Base-by-base conservation (phyloP, 2,888 invertebrate genomes). In the Hirtodrosophila duncani region DNA sequence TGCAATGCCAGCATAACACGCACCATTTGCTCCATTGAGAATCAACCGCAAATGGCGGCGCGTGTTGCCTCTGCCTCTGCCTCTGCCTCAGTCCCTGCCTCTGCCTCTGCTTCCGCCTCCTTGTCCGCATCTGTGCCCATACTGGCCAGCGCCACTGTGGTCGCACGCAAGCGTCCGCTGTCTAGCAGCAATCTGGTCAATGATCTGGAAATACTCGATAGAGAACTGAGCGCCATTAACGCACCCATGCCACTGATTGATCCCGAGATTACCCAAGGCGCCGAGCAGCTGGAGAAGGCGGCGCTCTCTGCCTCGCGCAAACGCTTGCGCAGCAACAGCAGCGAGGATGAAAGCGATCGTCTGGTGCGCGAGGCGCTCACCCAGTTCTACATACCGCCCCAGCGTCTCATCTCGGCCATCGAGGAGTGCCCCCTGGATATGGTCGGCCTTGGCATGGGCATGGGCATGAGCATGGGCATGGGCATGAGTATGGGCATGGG, bases 371-470 rank as follows among this genome's bases (percentile, higher is more conserved):
- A 91, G 71, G 91, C 92, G 3, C 88, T 92, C 52, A 91, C 91
- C 51, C 92, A 92, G 77, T 92, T 92, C 79, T 92, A 92, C 82
- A 90, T 92, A 56, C 91, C 92, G 7, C 91, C 92, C 1, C 92
- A 92, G 17, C 88, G 91, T 45, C 88, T 92, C 80, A 88, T 92
- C 52, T 91, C 92, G 18, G 90, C 90, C 51, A 91, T 92, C 52
- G 91, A 92, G 81, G 91, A 91, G 59, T 91, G 90, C 57, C 87
- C 86, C 0, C 51, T 87, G 57, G 86, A 77, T 44, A 81, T 80
- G 27, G 82, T 78, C 1, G 75, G 69, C n/a, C 52, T 74, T 6
- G 75, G 67, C 1, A 55, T 68, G 10, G 59, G 60, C 17, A 34
- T 38, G 17, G 10, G 36, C 33, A 39, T 24, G 16, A 11, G 17